Evolutionary conservation across 1,140 invertebrate genomes (phyloP).

Genomic region (Tribolium madens): DNA sequence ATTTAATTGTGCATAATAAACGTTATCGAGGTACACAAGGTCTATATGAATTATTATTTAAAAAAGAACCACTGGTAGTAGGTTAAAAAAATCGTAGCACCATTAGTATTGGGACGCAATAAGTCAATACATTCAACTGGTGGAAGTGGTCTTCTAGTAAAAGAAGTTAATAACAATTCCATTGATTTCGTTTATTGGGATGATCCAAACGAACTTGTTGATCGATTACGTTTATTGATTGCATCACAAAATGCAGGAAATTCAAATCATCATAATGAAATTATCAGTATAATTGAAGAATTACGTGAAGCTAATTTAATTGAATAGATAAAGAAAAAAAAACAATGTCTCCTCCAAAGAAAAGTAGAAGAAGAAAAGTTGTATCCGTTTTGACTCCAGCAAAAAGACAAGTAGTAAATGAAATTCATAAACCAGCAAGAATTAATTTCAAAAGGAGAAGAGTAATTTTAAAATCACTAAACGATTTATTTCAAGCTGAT

Average conservation of each 20-base stretch:
- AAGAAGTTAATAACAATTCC: conserved; percentile 15
- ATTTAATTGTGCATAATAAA: neutral
- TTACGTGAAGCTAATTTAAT: conserved; percentile 52
- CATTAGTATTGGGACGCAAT: neutral
- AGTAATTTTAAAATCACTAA: conserved; percentile 59
- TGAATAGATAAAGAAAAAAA: conserved; percentile 49
- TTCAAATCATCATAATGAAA: conserved; percentile 62
- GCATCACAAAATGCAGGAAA: conserved; percentile 61
- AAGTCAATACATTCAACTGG: neutral
- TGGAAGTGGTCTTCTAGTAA: neutral
- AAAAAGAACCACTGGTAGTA: conserved; percentile 38
- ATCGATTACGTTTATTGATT: conserved; percentile 59
- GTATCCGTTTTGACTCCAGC: no score
- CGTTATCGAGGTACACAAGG: conserved; percentile 43
- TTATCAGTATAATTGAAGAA: conserved; percentile 64
- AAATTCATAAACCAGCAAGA: conserved; percentile 41
- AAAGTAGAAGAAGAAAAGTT: no score
- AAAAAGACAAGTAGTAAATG: conserved; percentile 39
- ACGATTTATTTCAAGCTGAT: conserved; percentile 54
- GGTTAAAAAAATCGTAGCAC: conserved; percentile 5
- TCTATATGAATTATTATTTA: no score
- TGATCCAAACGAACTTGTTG: conserved; percentile 64
- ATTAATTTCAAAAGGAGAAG: conserved; percentile 57
- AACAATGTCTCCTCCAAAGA: no score
- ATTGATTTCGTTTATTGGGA: conserved; percentile 62